Conservation (phyloP, 2,113 vertebrate species). For the Otus sunia region DNA sequence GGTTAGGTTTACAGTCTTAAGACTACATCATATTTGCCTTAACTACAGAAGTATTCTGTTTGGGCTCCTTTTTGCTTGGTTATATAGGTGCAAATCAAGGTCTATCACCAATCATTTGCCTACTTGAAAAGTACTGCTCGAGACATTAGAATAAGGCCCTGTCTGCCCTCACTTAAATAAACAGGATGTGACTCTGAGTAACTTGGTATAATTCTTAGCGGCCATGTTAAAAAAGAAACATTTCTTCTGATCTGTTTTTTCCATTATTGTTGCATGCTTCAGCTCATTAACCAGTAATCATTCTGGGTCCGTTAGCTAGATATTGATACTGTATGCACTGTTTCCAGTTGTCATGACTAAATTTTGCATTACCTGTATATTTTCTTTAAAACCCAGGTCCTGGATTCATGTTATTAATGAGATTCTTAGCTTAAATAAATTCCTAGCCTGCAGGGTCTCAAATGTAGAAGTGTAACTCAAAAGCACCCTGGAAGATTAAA, state of each 20-base stretch:
- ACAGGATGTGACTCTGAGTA: background rate
- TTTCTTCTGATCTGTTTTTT: background rate
- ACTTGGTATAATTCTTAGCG: background rate
- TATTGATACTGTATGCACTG: background rate
- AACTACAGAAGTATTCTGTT: background rate
- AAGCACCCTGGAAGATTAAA: background rate
- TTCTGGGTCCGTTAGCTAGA: background rate
- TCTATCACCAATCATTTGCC: background rate
- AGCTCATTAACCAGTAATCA: conserved; percentile 31
- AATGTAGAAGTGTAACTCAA: background rate
- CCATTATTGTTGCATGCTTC: background rate
- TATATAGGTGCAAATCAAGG: background rate
- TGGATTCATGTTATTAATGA: conserved; percentile 5
- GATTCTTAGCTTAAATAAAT: conserved; percentile 31
- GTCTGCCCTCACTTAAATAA: background rate
- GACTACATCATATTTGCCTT: background rate
- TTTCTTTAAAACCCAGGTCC: background rate
- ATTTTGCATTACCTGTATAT: conserved; percentile 16
- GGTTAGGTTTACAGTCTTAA: background rate
- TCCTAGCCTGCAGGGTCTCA: background rate
- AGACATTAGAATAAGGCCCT: background rate
- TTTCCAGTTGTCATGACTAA: background rate
- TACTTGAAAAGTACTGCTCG: background rate
- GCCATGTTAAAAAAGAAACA: background rate
- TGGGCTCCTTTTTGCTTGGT: background rate